Evolutionary conservation across 2,888 invertebrate genomes (phyloP), one percentile per base, ranked within the genome.

Genomic region (Alentia gelatinosa): DNA sequence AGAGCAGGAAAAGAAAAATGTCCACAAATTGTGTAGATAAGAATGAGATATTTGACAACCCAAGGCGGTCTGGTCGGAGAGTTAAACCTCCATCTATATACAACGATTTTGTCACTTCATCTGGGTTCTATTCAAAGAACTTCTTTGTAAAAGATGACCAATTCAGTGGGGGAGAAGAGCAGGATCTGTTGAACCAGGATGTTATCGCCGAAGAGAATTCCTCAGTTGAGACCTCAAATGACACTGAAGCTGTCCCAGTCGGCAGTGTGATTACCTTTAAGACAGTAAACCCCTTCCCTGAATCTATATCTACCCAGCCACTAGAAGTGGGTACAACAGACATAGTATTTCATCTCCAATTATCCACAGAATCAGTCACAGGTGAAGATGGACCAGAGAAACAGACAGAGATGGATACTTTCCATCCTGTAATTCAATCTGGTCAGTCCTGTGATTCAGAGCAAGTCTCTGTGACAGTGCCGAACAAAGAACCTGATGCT

Each of bases 211-310:
- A 39, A 1, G 79, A 79, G 37, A 35, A 79, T 19, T 30, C 26
- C 68, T 9, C 5, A 0, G 39, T 0, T 0, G 37, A 35, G 4
- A 5, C 79, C 35, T 19, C 15, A 12, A 39, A 35, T 19, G 19
- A 35, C 79, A 7, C 79, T 37, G 79, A 39, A 15, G 1, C 39
- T 7, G 37, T 19, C 35, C 37, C 19, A 56, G 4, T 74, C 3
- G 33, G 30, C 74, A 74, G 30, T 26, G 26, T 74, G 35, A 79
- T 79, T 39, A 79, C 19, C 19, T 35, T 79, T 39, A 79, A 35
- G 79, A 79, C 79, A 19, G 39, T 79, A 19, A 79, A 79, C 39
- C 37, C 35, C 39, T 79, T 79, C 39, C 79, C 79, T 26, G 79
- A 35, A 26, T n/a, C n/a, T n/a, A n/a, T n/a, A n/a, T n/a, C n/a